phyloP scores from a whole-genome alignment of 2,888 invertebrate species.

The Drosophila nr. medialis region DNA sequence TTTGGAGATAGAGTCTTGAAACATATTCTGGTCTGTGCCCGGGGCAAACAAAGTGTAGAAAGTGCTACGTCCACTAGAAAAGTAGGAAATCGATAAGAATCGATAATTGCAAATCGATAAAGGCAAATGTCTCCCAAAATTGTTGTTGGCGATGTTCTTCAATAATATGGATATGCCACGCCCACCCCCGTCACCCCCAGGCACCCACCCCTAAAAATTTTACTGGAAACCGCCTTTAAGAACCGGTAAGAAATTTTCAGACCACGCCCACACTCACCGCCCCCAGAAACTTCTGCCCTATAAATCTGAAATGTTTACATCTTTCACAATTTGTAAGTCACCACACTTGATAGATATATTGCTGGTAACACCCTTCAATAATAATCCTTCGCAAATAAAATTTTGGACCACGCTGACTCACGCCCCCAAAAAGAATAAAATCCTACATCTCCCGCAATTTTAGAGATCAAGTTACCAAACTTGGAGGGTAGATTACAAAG shows the following conservation, averaged over 20 bases:
- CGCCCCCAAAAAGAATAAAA: not conserved
- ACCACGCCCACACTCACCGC: not conserved
- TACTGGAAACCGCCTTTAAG: no score
- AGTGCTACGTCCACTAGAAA: no score
- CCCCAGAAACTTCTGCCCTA: not conserved
- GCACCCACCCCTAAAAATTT: accelerated
- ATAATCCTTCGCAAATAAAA: accelerated
- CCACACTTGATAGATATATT: not conserved
- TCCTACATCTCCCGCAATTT: not conserved
- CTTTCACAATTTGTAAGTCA: not conserved
- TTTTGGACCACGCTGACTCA: not conserved
- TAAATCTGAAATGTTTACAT: accelerated
- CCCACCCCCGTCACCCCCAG: no score
- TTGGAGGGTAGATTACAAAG: not conserved
- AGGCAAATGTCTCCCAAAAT: no score
- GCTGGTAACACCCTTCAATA: not conserved
- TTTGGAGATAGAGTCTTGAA: no score
- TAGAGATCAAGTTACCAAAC: not conserved
- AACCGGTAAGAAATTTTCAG: no score
- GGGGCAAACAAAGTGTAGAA: no score
- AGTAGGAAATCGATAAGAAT: no score
- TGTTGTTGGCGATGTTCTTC: no score
- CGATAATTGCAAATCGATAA: no score
- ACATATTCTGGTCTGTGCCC: no score
- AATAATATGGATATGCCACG: no score